Conservation (phyloP, 2,113 vertebrate genomes). For the Rhinichthys klamathensis region DNA sequence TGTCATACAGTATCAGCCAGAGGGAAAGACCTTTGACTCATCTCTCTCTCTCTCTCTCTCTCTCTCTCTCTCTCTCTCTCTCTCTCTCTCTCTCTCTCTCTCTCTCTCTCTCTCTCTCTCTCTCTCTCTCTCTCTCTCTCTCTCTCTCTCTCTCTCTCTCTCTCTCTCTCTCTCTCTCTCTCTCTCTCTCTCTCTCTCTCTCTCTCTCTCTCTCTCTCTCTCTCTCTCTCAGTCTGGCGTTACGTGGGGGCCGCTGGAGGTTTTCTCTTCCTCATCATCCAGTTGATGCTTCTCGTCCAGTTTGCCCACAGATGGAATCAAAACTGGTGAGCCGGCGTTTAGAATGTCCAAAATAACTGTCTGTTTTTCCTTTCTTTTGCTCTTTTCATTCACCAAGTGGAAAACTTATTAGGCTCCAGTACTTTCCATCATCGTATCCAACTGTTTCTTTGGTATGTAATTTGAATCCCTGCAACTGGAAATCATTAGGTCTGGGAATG, state of each 20-base stretch:
- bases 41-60: slow-evolving; percentile 38
- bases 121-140: slow-evolving; percentile 52
- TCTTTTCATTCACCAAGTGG: slow-evolving; percentile 24
- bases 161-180: background rate
- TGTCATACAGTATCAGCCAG: background rate
- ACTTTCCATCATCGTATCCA: slow-evolving; percentile 47
- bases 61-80: slow-evolving; percentile 52
- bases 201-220: background rate
- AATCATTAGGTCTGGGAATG: slow-evolving; percentile 46
- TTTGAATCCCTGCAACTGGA: slow-evolving; percentile 44
- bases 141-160: background rate
- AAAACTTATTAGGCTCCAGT: slow-evolving; percentile 24
- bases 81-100: slow-evolving; percentile 52
- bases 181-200: background rate
- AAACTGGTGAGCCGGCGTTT: slow-evolving; percentile 87
- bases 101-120: slow-evolving; percentile 52
- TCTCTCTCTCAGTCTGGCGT: slow-evolving; percentile 84
- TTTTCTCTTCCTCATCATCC: slow-evolving; percentile 88
- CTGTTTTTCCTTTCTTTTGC: slow-evolving; percentile 22
- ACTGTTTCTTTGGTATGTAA: slow-evolving; percentile 21
- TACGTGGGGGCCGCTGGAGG: slow-evolving; percentile 86
- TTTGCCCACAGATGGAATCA: slow-evolving; percentile 99
- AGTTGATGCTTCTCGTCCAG: slow-evolving; percentile 92
- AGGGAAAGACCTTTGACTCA: background rate
- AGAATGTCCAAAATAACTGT: background rate